phyloP scores from a whole-genome alignment of 1,140 invertebrate genomes.

The Solenopsis invicta region DNA sequence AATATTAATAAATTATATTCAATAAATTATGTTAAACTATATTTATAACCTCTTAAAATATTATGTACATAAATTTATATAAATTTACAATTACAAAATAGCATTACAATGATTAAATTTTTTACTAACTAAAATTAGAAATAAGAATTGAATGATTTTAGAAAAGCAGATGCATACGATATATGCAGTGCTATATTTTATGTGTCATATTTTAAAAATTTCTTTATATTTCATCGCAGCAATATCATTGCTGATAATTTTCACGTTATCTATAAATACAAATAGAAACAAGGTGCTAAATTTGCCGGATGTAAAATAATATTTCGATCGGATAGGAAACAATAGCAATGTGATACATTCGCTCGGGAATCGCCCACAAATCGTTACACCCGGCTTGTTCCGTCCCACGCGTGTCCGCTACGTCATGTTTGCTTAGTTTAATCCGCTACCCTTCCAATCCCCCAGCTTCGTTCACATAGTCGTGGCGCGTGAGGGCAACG shows the following conservation, averaged over 20 bases:
- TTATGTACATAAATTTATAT: background rate
- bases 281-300: background rate
- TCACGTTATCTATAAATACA: background rate
- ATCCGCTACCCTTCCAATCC: constrained; percentile 46
- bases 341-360: constrained; percentile 5
- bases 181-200: too few species aligned
- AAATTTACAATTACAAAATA: background rate
- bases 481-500: constrained; percentile 14
- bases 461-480: constrained; percentile 11
- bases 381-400: constrained; percentile 49
- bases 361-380: constrained; percentile 24
- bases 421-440: constrained; percentile 62
- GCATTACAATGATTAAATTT: background rate
- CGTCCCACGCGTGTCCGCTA: constrained; percentile 41
- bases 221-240: background rate
- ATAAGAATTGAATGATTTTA: background rate
- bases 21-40: too few species aligned
- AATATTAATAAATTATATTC: too few species aligned
- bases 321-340: constrained; percentile 1
- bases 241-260: background rate
- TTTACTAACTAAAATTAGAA: background rate
- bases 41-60: too few species aligned
- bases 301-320: background rate
- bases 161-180: background rate
- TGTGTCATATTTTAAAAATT: background rate